Evolutionary conservation across 2,888 invertebrate genomes (phyloP), one percentile per base, ranked within the genome.

Genomic region (Asteroscopus sphinx): DNA sequence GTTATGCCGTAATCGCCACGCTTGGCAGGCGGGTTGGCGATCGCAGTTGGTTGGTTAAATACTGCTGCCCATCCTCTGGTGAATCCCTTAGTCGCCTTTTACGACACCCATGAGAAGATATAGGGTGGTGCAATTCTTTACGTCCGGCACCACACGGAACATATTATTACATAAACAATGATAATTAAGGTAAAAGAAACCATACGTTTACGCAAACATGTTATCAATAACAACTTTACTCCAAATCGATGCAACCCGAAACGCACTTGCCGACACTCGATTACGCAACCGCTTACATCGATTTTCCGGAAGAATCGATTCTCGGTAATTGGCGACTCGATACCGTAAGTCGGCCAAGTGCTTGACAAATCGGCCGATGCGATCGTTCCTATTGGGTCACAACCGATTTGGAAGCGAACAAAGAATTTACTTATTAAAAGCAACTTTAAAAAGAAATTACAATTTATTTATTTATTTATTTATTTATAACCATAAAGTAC

Each of bases 241-340:
- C 7, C 28, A 56, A 66, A 30, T 21, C 28, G 45, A 17, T 37
- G 40, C 42, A 53, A 67, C 56, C 25, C 25, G 41, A 66, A 46
- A 17, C 11, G 59, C 56, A 65, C 51, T 56, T 51, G 16, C 42
- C 36, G 58, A 64, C 51, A 46, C 64, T 77, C 64, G 72, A 79
- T 91, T 87, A 86, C 79, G 79, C 68, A 90, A 90, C 64, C 71
- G 70, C 63, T 80, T 64, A 81, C 78, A 85, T 85, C 81, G 86
- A 89, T 91, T 91, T 87, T 87, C 85, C 89, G 87, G 88, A 87
- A 85, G 81, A 88, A 86, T 86, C 88, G 81, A 86, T 87, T 87
- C 80, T 73, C 69, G 63, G 78, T 85, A 86, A 88, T 86, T 83
- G 81, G 77, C 80, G 74, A 83, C 64, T 79, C 77, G 78, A 75